Evolutionary conservation across 2,888 invertebrate genomes (phyloP), one percentile per base, ranked within the genome.

Genomic region (Agonopterix arenella): DNA sequence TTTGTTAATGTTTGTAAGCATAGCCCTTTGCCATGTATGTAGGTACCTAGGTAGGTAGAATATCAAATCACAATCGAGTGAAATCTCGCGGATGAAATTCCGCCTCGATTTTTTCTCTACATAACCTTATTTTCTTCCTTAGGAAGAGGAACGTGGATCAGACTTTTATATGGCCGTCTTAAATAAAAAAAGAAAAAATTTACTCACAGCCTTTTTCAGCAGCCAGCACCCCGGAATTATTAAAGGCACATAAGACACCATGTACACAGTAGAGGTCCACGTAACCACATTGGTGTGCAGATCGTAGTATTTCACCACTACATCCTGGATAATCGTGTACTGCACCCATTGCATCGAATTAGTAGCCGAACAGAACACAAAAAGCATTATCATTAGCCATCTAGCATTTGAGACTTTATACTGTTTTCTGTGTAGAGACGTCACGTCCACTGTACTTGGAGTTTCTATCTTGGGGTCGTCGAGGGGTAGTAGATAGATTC

Each of bases 241-340:
- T 62, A 99, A 92, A 5, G 98, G 97, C 76, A 99, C 96, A 79
- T 99, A 99, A 1, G 95, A 92, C 60, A 97, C 91, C 99, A 99
- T 99, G 80, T 95, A 99, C 70, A 99, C 93, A 95, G 99, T 97
- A 7, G 98, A 97, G 1, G 98, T 96, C 98, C 98, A 98, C 71
- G 98, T 95, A 61, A 99, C 96, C 61, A 92, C 84, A 18, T 91
- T 91, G 36, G 91, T 91, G 36, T 90, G 81, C 47, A 96, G 93
- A 37, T 90, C 90, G 73, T 96, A 96, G 77, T 95, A 96, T 47
- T 90, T 90, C 63, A 81, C 88, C 54, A 98, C 91, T 49, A 97
- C 91, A 69, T 97, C 94, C 54, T 93, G 92, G 57, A 98, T 97
- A 65, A 98, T 98, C 57, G 96, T 93, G 79, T 97, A 97, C 85